These are phyloP conservation scores for Arrhamphus sclerolepis DNA, from an alignment of 2,797 vertebrate genomes.

Conservation along the genomic window DNA sequence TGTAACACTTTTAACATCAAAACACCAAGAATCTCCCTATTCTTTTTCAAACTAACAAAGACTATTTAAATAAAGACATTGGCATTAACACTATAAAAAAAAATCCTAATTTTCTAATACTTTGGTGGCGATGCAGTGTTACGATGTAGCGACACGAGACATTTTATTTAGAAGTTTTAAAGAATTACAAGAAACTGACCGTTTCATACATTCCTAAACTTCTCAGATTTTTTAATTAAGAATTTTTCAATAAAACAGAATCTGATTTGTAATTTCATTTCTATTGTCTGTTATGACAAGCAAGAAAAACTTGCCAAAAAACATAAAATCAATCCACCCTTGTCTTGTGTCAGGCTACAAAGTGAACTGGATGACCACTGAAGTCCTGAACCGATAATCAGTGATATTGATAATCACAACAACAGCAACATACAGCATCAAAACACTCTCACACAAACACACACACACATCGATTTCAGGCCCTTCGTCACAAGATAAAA, in stretches of 20 bases:
- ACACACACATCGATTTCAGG: constrained; percentile 41
- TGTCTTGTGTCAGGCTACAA: constrained; percentile 50
- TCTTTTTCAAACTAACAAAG: constrained; percentile 20
- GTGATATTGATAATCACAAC: constrained; percentile 44
- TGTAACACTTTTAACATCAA: constrained; percentile 50
- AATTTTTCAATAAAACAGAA: no score
- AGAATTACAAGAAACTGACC: constrained; percentile 4
- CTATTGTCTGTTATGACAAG: neutral
- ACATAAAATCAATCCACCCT: neutral
- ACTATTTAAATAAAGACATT: constrained; percentile 30
- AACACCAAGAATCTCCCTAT: constrained; percentile 5
- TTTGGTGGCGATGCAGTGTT: constrained; percentile 46
- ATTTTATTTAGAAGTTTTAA: neutral
- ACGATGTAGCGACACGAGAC: constrained; percentile 52
- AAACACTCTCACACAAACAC: constrained; percentile 33
- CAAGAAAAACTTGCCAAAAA: neutral
- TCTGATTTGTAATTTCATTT: neutral
- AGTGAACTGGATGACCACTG: constrained; percentile 31
- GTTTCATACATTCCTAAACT: no score
- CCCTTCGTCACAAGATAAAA: constrained; percentile 56
- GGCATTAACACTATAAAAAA: constrained; percentile 54
- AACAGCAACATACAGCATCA: constrained; percentile 27
- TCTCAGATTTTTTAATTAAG: no score
- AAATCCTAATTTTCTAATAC: constrained; percentile 54
- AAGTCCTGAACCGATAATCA: constrained; percentile 31